Evolutionary conservation across 2,797 vertebrate genomes (phyloP).

Genomic region (Clarias platycephalus): DNA sequence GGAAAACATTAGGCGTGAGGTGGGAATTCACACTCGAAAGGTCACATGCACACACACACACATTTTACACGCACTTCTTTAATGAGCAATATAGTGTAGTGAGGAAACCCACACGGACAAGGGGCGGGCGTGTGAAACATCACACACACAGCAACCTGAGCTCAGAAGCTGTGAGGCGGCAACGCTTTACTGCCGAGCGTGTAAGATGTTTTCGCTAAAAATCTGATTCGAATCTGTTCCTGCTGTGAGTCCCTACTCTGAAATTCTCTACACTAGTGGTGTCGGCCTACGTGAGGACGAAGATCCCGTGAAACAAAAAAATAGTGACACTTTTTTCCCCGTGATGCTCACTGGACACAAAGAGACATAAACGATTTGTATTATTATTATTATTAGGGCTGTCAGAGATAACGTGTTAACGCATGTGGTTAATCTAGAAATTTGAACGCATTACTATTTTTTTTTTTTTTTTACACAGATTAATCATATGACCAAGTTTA

Average conservation of each 20-base stretch:
- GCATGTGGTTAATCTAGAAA: too few species aligned
- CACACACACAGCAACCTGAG: not conserved
- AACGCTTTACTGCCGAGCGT: not conserved
- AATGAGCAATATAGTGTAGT: not conserved
- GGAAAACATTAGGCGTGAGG: not conserved
- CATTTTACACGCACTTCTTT: not conserved
- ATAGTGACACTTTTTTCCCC: too few species aligned
- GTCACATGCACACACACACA: not conserved
- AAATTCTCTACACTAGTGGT: not conserved
- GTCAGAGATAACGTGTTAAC: too few species aligned
- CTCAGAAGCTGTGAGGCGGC: not conserved
- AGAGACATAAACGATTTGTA: too few species aligned
- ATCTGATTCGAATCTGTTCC: not conserved
- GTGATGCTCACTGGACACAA: too few species aligned
- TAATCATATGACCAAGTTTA: too few species aligned
- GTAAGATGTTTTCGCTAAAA: not conserved
- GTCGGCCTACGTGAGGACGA: not conserved
- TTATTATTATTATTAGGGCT: too few species aligned
- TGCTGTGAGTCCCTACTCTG: not conserved
- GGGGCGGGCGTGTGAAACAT: not conserved
- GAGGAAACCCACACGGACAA: not conserved
- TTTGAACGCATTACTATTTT: too few species aligned
- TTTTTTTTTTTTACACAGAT: too few species aligned
- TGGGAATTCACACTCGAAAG: not conserved
- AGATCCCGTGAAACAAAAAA: not conserved